Evolutionary conservation across 2,888 invertebrate species (phyloP).

Genomic region (Drymonia ruficornis): DNA sequence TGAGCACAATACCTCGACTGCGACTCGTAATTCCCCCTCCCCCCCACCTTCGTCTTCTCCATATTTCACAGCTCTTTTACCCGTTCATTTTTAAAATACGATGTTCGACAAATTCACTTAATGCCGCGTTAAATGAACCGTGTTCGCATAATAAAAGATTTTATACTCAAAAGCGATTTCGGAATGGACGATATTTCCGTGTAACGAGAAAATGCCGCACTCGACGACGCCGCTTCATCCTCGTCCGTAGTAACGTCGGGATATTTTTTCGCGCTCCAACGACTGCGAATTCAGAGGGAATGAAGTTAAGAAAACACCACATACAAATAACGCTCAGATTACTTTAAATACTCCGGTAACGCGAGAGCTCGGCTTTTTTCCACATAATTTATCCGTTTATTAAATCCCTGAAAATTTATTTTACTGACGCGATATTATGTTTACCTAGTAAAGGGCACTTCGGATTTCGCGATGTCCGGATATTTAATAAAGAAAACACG

Average conservation of each 20-base stretch:
- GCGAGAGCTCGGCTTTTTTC: conserved; percentile 41
- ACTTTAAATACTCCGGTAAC: conserved; percentile 47
- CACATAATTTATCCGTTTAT: conserved; percentile 38
- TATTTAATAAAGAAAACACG: conserved; percentile 30
- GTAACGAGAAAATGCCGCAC: conserved; percentile 59
- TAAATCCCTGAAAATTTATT: conserved; percentile 20
- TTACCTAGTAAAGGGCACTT: conserved; percentile 16
- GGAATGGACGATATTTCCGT: conserved; percentile 75
- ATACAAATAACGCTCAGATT: conserved; percentile 59
- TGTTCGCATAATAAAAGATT: conserved; percentile 82
- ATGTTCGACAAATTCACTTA: conserved; percentile 83
- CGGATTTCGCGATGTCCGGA: conserved; percentile 15
- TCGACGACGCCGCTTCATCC: conserved; percentile 54
- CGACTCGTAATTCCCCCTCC: conserved; percentile 53
- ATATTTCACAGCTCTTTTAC: conserved; percentile 71
- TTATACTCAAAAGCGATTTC: conserved; percentile 79
- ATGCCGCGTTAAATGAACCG: conserved; percentile 82
- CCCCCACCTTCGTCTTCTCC: conserved; percentile 33
- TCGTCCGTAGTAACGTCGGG: conserved; percentile 47
- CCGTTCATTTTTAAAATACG: conserved; percentile 78
- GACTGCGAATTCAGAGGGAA: conserved; percentile 46
- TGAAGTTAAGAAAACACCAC: conserved; percentile 57
- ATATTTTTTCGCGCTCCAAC: conserved; percentile 64
- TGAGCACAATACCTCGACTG: conserved; percentile 51
- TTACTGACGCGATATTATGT: conserved; percentile 23